A percentile compares a stretch with the other conserved stretches of the same genome.
Evolutionary conservation across 2,888 invertebrate species (phyloP).

Genomic region (Anaspis maculata): DNA sequence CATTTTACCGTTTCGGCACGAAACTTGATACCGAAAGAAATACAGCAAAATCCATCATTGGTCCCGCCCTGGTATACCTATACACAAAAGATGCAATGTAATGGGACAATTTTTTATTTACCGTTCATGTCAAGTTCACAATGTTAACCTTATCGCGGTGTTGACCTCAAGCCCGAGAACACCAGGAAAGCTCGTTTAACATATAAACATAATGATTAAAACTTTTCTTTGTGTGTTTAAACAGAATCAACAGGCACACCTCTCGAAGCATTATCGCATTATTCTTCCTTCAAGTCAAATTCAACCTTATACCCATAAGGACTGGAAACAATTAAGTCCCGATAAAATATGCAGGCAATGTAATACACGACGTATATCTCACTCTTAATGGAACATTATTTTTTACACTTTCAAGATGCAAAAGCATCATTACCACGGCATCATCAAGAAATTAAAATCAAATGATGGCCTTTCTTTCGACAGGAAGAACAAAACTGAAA

Average conservation of each 20-base stretch:
- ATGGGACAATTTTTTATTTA: not conserved
- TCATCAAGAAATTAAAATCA: no score
- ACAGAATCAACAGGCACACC: constrained; percentile 1
- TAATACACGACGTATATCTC: no score
- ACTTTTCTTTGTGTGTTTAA: constrained; percentile 1
- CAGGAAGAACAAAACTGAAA: constrained; percentile 11
- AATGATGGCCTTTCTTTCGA: not conserved
- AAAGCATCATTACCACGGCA: no score
- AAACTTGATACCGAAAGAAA: no score
- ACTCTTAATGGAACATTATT: no score
- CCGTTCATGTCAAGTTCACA: constrained; percentile 2
- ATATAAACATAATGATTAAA: constrained; percentile 1
- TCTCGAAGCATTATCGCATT: not conserved
- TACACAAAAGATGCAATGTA: no score
- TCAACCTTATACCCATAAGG: not conserved
- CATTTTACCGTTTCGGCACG: not conserved
- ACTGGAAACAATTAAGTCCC: no score
- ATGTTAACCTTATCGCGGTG: not conserved
- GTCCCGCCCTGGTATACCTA: no score
- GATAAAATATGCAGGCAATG: no score
- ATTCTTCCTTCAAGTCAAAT: not conserved
- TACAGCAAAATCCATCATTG: no score
- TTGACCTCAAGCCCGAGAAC: constrained; percentile 1
- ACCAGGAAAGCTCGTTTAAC: constrained; percentile 1
- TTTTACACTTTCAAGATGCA: no score